Evolutionary conservation across 2,113 vertebrate species (phyloP), one percentile per base, ranked within the genome.

Genomic region (Xiphophorus couchianus): DNA sequence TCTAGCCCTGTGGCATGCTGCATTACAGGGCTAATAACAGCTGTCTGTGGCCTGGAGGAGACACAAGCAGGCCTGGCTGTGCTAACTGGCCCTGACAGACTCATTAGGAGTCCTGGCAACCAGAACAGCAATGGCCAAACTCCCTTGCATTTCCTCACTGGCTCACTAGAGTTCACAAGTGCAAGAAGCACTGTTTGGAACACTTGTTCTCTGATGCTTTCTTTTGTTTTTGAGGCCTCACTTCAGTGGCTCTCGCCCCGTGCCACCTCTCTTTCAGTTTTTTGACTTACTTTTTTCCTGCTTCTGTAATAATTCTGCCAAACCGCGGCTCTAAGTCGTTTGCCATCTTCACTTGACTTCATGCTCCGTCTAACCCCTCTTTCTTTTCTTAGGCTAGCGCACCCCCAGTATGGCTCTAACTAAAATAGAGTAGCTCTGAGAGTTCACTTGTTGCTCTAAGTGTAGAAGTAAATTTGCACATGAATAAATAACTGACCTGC

Each of bases 1-100:
- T 94, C 91, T 92, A 85, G 91, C 93, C 92, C 92, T 78, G 88
- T 94, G 93, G 94, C 91, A 93, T 92, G 89, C 93, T 42, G 65
- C 91, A 95, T 94, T 95, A 95, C 85, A 86, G 88, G 88, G 92
- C 94, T 94, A 95, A 95, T 94, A 94, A 95, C 93, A 93, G 93
- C 93, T 95, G 94, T 94, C 94, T 92, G 87, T 80, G 90, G 91
- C 90, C 88, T 82, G 78, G 89, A 92, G 86, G 91, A 88, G 91
- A 88, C 89, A 87, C 82, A 78, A 79, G 82, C 78, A 75, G 88
- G 77, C 80, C 83, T 68, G 85, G 91, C 86, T 88, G 84, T 80
- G 83, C 90, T 94, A 95, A 95, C 93, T 89, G 88, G 92, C 91
- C 92, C 92, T 94, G 94, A 95, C 94, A 95, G 93, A 90, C 93